Percentiles rank a stretch among this genome's conserved stretches.
phyloP scores from a whole-genome alignment of 1,140 invertebrate species.

The Brachionus plicatilis region DNA sequence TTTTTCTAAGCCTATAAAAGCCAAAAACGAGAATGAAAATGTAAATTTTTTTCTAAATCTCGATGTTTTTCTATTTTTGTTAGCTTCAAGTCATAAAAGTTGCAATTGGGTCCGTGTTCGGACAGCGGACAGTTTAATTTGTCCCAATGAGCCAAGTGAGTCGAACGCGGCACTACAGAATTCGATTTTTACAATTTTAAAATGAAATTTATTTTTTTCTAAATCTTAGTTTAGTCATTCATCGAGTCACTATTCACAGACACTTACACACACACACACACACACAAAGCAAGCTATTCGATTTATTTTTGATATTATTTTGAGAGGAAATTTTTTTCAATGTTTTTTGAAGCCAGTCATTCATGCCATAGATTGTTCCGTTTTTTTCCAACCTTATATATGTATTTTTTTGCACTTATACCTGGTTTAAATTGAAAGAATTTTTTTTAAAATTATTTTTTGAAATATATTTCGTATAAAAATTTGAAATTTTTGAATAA shows the following conservation, averaged over 20 bases:
- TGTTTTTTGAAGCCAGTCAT: not conserved
- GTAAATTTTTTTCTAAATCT: not conserved
- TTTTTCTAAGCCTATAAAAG: not conserved
- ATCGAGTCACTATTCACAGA: not conserved
- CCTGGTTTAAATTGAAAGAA: not conserved
- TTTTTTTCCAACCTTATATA: constrained; percentile 12
- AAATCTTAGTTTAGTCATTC: not conserved
- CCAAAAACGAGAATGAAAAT: constrained; percentile 5
- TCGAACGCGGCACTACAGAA: not conserved
- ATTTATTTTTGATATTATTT: constrained; percentile 21
- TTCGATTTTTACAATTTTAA: constrained; percentile 25
- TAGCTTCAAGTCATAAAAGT: not conserved
- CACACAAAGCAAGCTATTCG: not conserved
- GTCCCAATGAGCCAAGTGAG: not conserved
- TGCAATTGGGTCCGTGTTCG: not conserved
- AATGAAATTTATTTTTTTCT: not conserved
- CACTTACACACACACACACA: not conserved
- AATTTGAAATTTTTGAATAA: constrained; percentile 25
- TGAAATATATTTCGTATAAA: constrained; percentile 32
- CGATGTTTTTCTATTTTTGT: not conserved
- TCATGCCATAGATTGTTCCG: constrained; percentile 13
- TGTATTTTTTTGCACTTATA: not conserved
- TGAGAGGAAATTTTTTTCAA: not conserved
- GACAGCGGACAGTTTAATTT: not conserved
- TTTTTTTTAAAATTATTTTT: constrained; percentile 37